phyloP scores from a whole-genome alignment of 2,113 vertebrate genomes.

The Argyrosomus japonicus region DNA sequence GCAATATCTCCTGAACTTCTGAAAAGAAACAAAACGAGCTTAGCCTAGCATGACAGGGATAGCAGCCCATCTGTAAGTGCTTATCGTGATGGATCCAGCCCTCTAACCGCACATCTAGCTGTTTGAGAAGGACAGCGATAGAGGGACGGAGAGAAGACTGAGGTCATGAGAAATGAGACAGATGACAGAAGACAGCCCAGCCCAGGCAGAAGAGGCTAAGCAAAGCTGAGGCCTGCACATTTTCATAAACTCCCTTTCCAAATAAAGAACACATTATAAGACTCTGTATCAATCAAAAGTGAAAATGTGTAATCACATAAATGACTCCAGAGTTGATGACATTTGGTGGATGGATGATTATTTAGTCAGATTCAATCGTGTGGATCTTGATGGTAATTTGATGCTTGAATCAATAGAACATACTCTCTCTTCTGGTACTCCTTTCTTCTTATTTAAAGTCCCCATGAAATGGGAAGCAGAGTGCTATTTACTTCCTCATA shows the following conservation, averaged over 20 bases:
- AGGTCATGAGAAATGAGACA: constrained; percentile 76
- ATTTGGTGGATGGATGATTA: constrained; percentile 1
- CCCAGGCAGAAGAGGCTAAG: constrained; percentile 32
- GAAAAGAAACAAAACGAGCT: constrained; percentile 39
- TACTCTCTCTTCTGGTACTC: background rate
- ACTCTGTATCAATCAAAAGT: constrained; percentile 35
- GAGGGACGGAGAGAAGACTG: constrained; percentile 66
- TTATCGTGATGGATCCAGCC: constrained; percentile 78
- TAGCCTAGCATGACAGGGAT: constrained; percentile 54
- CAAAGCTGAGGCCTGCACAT: constrained; percentile 33
- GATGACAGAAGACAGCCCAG: constrained; percentile 71
- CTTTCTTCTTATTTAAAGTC: background rate
- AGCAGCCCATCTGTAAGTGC: constrained; percentile 79
- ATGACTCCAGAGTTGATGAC: background rate
- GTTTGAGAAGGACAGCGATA: constrained; percentile 62
- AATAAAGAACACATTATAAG: constrained; percentile 34
- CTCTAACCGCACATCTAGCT: constrained; percentile 69
- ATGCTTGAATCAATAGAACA: background rate
- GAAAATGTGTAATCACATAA: constrained; percentile 10
- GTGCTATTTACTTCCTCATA: too few relatives aligned
- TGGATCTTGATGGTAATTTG: constrained; percentile 3
- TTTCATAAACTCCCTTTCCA: constrained; percentile 35
- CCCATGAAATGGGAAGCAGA: too few relatives aligned
- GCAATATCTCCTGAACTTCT: background rate
- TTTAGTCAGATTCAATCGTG: constrained; percentile 1